phyloP scores from a whole-genome alignment of 2,113 vertebrate genomes.

The Neodontobutis hainanensis region DNA sequence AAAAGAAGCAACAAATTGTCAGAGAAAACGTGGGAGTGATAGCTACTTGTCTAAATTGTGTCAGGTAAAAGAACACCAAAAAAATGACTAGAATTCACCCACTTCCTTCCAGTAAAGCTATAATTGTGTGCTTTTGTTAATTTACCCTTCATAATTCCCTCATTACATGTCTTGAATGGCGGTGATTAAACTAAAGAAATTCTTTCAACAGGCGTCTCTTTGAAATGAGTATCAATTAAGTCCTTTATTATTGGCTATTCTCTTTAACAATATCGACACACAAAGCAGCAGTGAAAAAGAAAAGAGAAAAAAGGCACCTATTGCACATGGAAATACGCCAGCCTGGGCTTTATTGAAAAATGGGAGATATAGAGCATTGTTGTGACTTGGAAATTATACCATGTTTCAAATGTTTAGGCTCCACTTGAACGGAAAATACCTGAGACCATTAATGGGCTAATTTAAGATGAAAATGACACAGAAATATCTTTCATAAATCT shows the following conservation, averaged over 20 bases:
- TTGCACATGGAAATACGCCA: constrained; percentile 38
- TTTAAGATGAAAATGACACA: not conserved
- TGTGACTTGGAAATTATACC: constrained; percentile 46
- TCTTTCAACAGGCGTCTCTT: constrained; percentile 72
- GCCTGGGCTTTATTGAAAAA: constrained; percentile 49
- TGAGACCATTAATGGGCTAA: too few relatives aligned
- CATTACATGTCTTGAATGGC: constrained; percentile 70
- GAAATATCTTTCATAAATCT: too few relatives aligned
- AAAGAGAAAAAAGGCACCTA: constrained; percentile 12
- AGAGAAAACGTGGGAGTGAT: constrained; percentile 35
- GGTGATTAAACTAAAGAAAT: constrained; percentile 70
- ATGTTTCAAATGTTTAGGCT: constrained; percentile 37
- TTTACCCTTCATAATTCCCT: constrained; percentile 70
- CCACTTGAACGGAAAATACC: not conserved
- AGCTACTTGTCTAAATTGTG: constrained; percentile 7
- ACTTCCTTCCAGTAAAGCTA: constrained; percentile 47
- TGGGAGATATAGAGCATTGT: constrained; percentile 41
- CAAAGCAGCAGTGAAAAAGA: constrained; percentile 39
- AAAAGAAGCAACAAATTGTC: constrained; percentile 33
- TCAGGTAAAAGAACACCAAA: constrained; percentile 50
- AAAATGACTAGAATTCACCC: constrained; percentile 51
- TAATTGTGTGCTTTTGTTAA: constrained; percentile 71
- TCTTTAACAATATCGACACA: constrained; percentile 60
- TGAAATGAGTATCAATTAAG: constrained; percentile 77
- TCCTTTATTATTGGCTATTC: constrained; percentile 70